Conservation (phyloP, 1,140 invertebrate genomes). For the Drosophila rufa region DNA sequence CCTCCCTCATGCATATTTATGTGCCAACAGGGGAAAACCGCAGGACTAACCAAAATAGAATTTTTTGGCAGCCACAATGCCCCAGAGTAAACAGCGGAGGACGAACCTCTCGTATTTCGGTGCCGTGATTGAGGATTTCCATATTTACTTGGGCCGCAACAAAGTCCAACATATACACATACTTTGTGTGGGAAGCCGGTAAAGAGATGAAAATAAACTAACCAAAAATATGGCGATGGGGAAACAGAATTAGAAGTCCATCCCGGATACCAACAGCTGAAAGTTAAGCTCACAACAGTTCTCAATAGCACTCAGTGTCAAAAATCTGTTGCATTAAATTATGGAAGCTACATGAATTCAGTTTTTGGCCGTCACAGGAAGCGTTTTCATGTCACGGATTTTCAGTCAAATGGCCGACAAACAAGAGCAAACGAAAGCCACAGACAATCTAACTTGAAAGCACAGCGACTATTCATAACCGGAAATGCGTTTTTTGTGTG, state of each 20-base stretch:
- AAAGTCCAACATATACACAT: neutral
- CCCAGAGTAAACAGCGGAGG: slow-evolving; percentile 28
- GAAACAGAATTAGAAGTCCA: slow-evolving; percentile 16
- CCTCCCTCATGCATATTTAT: slow-evolving; percentile 44
- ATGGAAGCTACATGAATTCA: slow-evolving; percentile 10
- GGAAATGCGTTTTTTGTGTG: slow-evolving; percentile 25
- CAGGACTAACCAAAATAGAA: slow-evolving; percentile 45
- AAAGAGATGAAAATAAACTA: slow-evolving; percentile 31
- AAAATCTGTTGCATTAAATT: slow-evolving; percentile 32
- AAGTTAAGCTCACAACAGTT: slow-evolving; percentile 10
- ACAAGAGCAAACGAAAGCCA: slow-evolving; percentile 14
- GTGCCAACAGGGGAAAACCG: slow-evolving; percentile 23
- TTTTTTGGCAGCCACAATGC: slow-evolving; percentile 48
- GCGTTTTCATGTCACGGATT: slow-evolving; percentile 6
- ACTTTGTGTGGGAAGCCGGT: slow-evolving; percentile 19
- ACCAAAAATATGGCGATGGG: neutral
- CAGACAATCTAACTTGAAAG: slow-evolving; percentile 21
- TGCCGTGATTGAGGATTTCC: slow-evolving; percentile 41
- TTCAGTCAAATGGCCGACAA: neutral
- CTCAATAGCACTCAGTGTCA: slow-evolving; percentile 1
- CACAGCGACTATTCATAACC: slow-evolving; percentile 5
- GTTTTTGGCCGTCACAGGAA: slow-evolving; percentile 19
- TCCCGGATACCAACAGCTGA: neutral
- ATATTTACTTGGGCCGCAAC: slow-evolving; percentile 31
- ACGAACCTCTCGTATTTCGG: slow-evolving; percentile 7